Evolutionary conservation across 2,888 invertebrate species (phyloP), one percentile per base, ranked within the genome.

Genomic region (Dasysyrphus albostriatus): DNA sequence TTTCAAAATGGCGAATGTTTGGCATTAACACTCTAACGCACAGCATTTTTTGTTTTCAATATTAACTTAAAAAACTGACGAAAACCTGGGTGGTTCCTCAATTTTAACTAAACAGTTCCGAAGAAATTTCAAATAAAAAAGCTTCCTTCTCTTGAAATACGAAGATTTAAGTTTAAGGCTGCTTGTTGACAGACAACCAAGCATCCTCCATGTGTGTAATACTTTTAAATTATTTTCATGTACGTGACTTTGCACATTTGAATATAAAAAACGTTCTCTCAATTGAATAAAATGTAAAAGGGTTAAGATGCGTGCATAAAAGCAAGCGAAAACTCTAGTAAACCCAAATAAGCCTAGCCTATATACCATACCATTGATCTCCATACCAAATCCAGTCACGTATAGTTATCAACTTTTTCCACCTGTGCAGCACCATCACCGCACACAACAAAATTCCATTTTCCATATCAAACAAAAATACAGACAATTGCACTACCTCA

Each of bases 161-260:
- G 0, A 1, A 7, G 3, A 0, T 19, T 19, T 19, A 49, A 49
- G 6, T 49, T 10, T 10, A 8, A 19, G 5, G 9, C 10, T 10
- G 4, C 24, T 51, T 51, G 51, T 51, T 51, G 51, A 51, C 29
- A 56, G 51, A 51, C 29, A 56, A n/a, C 54, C 54, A 32, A 56
- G 8, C n/a, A 32, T n/a, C 54, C n/a, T 14, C 14, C 54, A 56
- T 56, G 54, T 56, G 54, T 32, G 32, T 56, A 56, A 56, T 56
- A 14, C 32, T 56, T 56, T 54, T 54, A 29, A 54, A 54, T 29
- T 54, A 12, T 6, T 29, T 56, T 8, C 54, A 32, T 56, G 32
- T 3, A 32, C 54, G 54, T 56, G 54, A 56, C 54, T 56, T 29
- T 29, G 7, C 29, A 32, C 29, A 56, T 3, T 32, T 32, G 54